phyloP scores from a whole-genome alignment of 2,888 invertebrate genomes.

The Rhodophaea formosa region DNA sequence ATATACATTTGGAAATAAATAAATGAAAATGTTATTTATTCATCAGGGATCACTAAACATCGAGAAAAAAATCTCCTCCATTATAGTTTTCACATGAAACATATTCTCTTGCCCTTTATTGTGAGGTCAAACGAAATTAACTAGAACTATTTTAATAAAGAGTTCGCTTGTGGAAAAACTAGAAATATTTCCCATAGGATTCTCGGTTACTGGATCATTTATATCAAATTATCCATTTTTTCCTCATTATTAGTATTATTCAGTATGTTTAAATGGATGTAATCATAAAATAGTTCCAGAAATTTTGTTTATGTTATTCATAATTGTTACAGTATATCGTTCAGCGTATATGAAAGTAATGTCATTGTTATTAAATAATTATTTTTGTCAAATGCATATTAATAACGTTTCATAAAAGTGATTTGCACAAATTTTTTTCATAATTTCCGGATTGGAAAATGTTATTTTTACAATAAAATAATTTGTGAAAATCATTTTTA shows the following conservation, averaged over 20 bases:
- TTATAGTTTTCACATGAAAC: background rate
- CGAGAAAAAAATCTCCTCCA: too few relatives aligned
- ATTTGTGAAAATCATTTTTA: slow-evolving; percentile 1
- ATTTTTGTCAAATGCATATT: slow-evolving; percentile 6
- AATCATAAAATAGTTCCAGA: too few relatives aligned
- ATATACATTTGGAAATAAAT: slow-evolving; percentile 4
- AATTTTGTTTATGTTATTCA: background rate
- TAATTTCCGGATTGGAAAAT: background rate
- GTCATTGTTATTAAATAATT: background rate
- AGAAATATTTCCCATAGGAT: too few relatives aligned
- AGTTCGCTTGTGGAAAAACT: too few relatives aligned
- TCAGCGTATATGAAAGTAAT: slow-evolving; percentile 1
- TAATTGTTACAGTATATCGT: background rate
- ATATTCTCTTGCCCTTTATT: background rate
- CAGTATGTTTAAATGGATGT: too few relatives aligned
- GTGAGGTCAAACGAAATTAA: too few relatives aligned
- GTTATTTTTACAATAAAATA: background rate
- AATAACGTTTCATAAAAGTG: background rate
- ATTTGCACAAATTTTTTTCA: slow-evolving; percentile 1
- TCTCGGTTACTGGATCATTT: too few relatives aligned
- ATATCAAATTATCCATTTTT: too few relatives aligned
- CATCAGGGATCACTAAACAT: background rate
- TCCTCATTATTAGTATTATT: too few relatives aligned
- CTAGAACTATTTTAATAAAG: too few relatives aligned
- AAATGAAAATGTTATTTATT: background rate